Conservation (phyloP, 1,140 invertebrate species). For the Monomorium pharaonis region DNA sequence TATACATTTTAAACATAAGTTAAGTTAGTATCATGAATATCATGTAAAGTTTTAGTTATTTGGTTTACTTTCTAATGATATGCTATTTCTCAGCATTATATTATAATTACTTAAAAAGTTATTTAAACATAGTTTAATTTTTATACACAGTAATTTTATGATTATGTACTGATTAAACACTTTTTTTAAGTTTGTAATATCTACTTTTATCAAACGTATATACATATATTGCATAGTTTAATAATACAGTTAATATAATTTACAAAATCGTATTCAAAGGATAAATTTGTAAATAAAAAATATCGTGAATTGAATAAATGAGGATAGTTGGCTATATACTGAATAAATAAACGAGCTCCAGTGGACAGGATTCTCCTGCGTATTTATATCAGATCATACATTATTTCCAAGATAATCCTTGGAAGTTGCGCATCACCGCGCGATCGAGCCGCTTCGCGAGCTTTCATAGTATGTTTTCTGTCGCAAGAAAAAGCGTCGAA, state of each 20-base stretch:
- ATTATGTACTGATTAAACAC: too few species aligned
- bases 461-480: constrained; percentile 39
- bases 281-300: neutral
- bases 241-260: neutral
- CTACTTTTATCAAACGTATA: neutral
- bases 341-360: constrained; percentile 19
- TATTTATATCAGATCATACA: constrained; percentile 57
- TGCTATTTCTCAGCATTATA: too few species aligned
- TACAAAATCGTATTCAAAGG: neutral
- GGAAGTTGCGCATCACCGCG: constrained; percentile 57
- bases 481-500: constrained; percentile 72
- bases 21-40: too few species aligned
- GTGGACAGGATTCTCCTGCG: constrained; percentile 46
- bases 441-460: constrained; percentile 51
- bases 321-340: neutral
- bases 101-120: too few species aligned
- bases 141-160: too few species aligned
- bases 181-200: too few species aligned
- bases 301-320: neutral
- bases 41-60: too few species aligned
- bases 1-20: too few species aligned
- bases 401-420: constrained; percentile 41
- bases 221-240: neutral
- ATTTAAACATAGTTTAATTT: too few species aligned
- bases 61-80: too few species aligned